phyloP scores from a whole-genome alignment of 2,888 invertebrate species.

The Drepanosiphum platanoidis region DNA sequence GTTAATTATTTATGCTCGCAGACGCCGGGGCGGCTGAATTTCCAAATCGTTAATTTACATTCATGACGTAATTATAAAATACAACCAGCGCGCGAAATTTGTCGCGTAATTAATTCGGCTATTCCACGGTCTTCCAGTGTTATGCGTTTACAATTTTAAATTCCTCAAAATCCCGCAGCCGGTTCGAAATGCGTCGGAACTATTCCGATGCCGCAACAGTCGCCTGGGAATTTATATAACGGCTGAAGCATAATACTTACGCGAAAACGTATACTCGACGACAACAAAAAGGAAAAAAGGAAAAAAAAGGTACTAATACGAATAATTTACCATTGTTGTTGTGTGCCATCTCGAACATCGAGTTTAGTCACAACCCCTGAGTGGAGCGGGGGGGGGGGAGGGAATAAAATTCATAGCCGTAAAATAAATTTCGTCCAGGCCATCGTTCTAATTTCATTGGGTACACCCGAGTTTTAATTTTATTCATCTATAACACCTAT shows the following conservation, averaged over 20 bases:
- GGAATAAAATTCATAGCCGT: no score
- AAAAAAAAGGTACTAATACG: no score
- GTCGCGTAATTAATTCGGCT: constrained; percentile 21
- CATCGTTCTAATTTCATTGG: no score
- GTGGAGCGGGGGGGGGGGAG: no score
- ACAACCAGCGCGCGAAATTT: constrained; percentile 20
- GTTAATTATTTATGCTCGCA: constrained; percentile 46
- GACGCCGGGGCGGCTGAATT: constrained; percentile 15
- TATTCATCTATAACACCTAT: no score
- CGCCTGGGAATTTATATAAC: background rate
- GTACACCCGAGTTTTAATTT: no score
- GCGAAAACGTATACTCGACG: background rate
- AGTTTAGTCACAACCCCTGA: no score
- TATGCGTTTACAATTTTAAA: constrained; percentile 20
- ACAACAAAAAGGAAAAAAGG: no score
- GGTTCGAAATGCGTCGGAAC: constrained; percentile 2
- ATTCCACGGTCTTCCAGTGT: constrained; percentile 20
- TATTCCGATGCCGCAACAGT: background rate
- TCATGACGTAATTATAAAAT: constrained; percentile 35
- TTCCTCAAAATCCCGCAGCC: background rate
- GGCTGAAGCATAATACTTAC: no score
- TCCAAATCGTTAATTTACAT: constrained; percentile 52
- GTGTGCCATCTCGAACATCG: no score
- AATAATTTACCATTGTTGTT: no score
- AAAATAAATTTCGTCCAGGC: no score